Percentiles rank a stretch among this genome's conserved stretches.
Conservation (phyloP, 2,797 vertebrate species). For the Mycteria americana region DNA sequence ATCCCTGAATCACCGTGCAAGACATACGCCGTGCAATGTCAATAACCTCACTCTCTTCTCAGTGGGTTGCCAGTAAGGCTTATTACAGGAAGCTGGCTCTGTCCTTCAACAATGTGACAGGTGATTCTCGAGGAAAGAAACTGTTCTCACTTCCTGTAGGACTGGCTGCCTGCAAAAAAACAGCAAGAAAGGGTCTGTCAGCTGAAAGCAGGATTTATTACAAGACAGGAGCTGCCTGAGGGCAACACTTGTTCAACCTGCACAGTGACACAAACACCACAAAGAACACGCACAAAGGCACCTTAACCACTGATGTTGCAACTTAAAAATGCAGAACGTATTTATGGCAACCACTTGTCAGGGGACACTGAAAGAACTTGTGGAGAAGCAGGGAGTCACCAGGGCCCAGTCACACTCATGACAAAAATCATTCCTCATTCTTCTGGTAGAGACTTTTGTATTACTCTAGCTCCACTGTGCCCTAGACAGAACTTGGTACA, state of each 20-base stretch:
- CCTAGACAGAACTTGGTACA: not conserved
- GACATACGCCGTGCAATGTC: not conserved
- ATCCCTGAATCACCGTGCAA: not conserved
- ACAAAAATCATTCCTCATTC: not conserved
- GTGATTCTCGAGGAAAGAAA: conserved; percentile 74
- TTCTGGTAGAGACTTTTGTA: not conserved
- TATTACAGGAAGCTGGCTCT: conserved; percentile 81
- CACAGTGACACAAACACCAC: not conserved
- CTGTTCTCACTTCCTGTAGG: conserved; percentile 85
- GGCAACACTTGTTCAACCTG: not conserved
- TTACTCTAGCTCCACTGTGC: not conserved
- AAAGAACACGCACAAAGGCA: not conserved
- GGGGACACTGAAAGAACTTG: not conserved
- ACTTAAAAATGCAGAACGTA: not conserved
- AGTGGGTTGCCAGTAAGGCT: not conserved
- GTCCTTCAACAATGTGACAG: conserved; percentile 58
- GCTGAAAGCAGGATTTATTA: not conserved
- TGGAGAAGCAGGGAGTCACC: not conserved
- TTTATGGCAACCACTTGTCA: not conserved
- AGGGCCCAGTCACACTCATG: accelerated
- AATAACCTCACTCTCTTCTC: not conserved
- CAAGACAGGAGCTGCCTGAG: not conserved
- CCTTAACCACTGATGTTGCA: not conserved
- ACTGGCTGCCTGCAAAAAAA: conserved; percentile 80
- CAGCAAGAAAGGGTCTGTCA: conserved; percentile 8